Evolutionary conservation across 2,113 vertebrate genomes (phyloP).

Genomic region (Rhadina sibilatrix): DNA sequence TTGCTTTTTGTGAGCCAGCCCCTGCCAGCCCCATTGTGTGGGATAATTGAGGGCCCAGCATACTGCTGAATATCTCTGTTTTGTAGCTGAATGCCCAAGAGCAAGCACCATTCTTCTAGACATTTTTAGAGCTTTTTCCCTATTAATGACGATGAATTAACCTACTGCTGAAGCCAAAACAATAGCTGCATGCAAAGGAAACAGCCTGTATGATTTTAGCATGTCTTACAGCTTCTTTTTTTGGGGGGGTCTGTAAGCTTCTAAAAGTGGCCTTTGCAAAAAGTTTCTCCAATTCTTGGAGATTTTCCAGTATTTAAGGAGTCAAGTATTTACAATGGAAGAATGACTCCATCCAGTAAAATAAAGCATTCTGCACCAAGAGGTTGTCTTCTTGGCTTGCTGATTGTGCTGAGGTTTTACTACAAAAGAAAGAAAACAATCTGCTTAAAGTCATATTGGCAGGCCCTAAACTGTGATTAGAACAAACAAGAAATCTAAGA

Average conservation of each 20-base stretch:
- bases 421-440: neutral
- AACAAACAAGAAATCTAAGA: neutral
- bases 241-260: neutral
- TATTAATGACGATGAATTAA: slow-evolving; percentile 17
- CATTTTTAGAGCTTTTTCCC: slow-evolving; percentile 22
- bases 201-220: slow-evolving; percentile 20
- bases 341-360: slow-evolving; percentile 4
- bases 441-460: neutral
- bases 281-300: slow-evolving; percentile 38
- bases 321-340: slow-evolving; percentile 37
- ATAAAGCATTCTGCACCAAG: neutral
- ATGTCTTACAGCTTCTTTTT: neutral
- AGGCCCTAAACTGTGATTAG: neutral
- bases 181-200: neutral
- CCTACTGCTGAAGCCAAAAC: neutral
- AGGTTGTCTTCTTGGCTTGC: neutral
- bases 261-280: slow-evolving; percentile 38
- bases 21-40: slow-evolving; percentile 8
- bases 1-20: neutral
- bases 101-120: neutral
- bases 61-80: neutral
- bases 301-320: slow-evolving; percentile 29
- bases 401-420: neutral
- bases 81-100: neutral
- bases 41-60: neutral